Percentiles rank a stretch among this genome's conserved stretches.
phyloP scores from a whole-genome alignment of 2,113 vertebrate species.

The Pithys albifrons region DNA sequence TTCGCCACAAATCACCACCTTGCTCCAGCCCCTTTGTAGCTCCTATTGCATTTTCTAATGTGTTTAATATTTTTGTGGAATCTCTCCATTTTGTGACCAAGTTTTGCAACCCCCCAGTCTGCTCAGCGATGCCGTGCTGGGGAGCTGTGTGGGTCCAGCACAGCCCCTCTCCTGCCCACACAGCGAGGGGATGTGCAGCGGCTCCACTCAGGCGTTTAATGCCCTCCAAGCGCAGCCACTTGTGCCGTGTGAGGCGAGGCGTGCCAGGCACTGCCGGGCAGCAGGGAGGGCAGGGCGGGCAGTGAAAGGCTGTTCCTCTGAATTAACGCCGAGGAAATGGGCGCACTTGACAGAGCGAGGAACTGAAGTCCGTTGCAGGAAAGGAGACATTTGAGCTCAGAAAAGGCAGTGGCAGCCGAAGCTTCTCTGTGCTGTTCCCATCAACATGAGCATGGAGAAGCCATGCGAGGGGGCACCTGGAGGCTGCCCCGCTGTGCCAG shows the following conservation, averaged over 20 bases:
- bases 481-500: accelerated
- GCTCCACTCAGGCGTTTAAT: background rate
- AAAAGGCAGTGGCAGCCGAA: background rate
- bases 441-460: background rate
- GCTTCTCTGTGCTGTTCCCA: background rate
- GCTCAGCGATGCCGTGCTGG: background rate
- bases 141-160: background rate
- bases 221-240: background rate
- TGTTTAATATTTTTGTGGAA: background rate
- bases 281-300: background rate
- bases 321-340: background rate
- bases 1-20: background rate
- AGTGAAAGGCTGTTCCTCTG: background rate
- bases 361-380: background rate
- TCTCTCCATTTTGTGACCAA: background rate
- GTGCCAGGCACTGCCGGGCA: background rate
- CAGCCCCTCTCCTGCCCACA: background rate
- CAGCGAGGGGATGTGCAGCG: background rate
- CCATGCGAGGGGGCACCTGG: accelerated
- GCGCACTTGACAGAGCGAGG: background rate
- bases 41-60: background rate
- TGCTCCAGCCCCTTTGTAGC: background rate
- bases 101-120: background rate
- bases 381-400: background rate
- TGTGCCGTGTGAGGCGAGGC: background rate